phyloP scores from a whole-genome alignment of 92 coral and sea anemone species.

The Actinostola sp. region DNA sequence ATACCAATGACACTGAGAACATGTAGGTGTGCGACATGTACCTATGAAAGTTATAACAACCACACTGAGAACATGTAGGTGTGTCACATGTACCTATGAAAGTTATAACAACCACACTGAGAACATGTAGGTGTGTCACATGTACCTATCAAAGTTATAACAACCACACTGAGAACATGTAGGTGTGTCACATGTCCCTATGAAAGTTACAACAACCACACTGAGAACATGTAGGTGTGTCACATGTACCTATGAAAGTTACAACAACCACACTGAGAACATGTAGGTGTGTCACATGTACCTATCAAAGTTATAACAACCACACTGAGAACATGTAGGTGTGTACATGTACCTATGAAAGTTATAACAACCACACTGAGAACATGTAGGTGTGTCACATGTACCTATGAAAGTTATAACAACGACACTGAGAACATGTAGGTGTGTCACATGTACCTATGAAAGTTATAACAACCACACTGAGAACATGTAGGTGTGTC shows the following conservation, averaged over 20 bases:
- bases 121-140: background rate
- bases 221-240: slow-evolving; percentile 1
- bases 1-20: too few species aligned
- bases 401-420: slow-evolving; percentile 34
- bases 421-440: too few species aligned
- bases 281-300: too few species aligned
- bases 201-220: background rate
- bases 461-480: background rate
- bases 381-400: too few species aligned
- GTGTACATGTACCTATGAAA: background rate
- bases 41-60: background rate
- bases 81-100: slow-evolving; percentile 68
- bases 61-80: too few species aligned
- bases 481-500: too few species aligned
- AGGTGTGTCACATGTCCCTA: slow-evolving; percentile 79
- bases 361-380: too few species aligned
- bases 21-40: background rate
- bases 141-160: background rate
- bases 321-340: too few species aligned
- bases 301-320: slow-evolving; percentile 34
- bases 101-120: too few species aligned
- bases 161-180: too few species aligned
- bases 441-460: background rate
- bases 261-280: too few species aligned
- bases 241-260: background rate